Evolutionary conservation across 2,113 vertebrate genomes (phyloP).

Genomic region (Trachemys scripta): DNA sequence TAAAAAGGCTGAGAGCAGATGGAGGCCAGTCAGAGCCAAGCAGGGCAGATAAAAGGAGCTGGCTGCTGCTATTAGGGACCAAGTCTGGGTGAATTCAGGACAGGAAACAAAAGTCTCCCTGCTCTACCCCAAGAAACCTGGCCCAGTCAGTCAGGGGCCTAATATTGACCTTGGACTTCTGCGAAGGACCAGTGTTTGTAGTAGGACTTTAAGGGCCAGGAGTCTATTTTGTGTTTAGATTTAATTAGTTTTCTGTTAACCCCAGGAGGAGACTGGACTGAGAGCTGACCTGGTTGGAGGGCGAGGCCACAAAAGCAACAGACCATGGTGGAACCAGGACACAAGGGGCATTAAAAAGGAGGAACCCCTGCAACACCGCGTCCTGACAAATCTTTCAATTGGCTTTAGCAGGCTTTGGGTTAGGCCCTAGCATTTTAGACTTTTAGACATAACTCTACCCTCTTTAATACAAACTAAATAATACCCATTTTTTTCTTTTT

Average conservation of each 20-base stretch:
- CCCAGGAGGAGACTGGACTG: no score
- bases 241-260: no score
- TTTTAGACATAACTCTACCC: constrained; percentile 11
- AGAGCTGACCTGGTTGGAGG: no score
- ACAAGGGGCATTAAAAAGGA: no score
- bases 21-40: neutral
- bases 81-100: neutral
- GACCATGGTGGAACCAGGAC: no score
- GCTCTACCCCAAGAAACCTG: neutral
- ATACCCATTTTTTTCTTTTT: neutral
- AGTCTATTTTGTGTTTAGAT: no score
- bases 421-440: neutral
- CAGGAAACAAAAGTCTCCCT: neutral
- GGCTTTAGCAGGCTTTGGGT: neutral
- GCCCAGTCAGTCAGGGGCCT: neutral
- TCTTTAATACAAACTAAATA: neutral
- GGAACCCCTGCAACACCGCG: no score
- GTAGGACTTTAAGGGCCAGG: neutral
- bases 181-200: neutral
- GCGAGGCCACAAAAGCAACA: no score
- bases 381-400: neutral
- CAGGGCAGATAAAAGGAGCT: neutral
- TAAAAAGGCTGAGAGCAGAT: neutral
- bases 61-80: neutral
- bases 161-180: neutral